Conservation (phyloP, 2,888 invertebrate genomes). For the Dysmachus trigonus region DNA sequence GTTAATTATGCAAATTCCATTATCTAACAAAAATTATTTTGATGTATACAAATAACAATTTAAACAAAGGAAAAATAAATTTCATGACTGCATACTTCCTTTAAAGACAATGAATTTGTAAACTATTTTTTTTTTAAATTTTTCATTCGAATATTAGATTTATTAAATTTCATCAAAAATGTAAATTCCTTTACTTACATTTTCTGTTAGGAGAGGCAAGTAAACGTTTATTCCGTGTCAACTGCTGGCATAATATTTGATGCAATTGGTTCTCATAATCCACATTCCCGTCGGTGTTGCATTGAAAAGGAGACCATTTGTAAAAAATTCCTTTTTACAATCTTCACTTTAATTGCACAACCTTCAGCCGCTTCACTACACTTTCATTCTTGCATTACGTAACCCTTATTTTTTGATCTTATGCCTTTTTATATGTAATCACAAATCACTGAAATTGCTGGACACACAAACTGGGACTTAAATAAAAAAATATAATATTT, state of each 20-base stretch:
- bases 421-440: background rate
- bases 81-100: no score
- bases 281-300: background rate
- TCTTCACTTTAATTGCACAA: background rate
- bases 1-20: no score
- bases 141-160: no score
- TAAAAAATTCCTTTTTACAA: background rate
- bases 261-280: background rate
- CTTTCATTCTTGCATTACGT: background rate
- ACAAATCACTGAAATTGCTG: background rate
- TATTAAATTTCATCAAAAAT: background rate
- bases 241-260: background rate
- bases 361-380: background rate
- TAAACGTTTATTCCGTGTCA: background rate
- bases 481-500: background rate
- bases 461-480: background rate
- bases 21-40: no score
- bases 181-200: background rate
- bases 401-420: background rate
- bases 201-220: background rate
- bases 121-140: no score
- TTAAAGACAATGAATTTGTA: no score
- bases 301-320: background rate
- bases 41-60: no score
- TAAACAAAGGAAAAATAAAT: no score